phyloP scores from a whole-genome alignment of 1,140 invertebrate species.

The Drosophila punjabiensis region DNA sequence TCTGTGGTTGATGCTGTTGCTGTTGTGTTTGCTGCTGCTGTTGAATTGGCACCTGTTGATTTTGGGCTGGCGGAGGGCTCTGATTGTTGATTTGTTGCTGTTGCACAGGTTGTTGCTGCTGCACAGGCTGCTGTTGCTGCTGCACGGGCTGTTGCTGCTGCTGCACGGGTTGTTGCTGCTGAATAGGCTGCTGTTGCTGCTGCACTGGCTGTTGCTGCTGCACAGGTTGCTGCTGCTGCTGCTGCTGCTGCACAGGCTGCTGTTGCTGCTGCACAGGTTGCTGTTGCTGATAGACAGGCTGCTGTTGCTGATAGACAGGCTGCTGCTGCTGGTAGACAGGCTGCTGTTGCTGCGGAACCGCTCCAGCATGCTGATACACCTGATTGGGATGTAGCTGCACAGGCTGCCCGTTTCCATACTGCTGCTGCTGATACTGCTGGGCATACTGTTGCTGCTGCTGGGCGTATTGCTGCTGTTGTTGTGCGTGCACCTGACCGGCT shows the following conservation, averaged over 20 bases:
- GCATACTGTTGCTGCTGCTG: constrained; percentile 79
- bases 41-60: constrained; percentile 31
- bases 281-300: constrained; percentile 41
- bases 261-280: constrained; percentile 30
- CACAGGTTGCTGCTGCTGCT: constrained; percentile 32
- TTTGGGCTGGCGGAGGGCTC: constrained; percentile 24
- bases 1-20: constrained; percentile 28
- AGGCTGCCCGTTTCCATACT: constrained; percentile 65
- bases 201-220: constrained; percentile 25
- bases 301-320: constrained; percentile 41
- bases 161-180: constrained; percentile 39
- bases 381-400: constrained; percentile 58
- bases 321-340: constrained; percentile 31
- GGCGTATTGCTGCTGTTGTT: constrained; percentile 81
- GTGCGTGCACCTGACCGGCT: constrained; percentile 71
- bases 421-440: constrained; percentile 73
- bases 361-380: constrained; percentile 69
- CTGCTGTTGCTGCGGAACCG: constrained; percentile 49
- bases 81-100: constrained; percentile 48
- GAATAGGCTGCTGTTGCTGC: constrained; percentile 41
- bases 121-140: constrained; percentile 17
- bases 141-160: constrained; percentile 29
- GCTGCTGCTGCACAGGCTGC: constrained; percentile 47
- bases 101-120: constrained; percentile 24
- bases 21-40: constrained; percentile 10